Conservation (phyloP, 2,113 vertebrate species). For the Cairina moschata region DNA sequence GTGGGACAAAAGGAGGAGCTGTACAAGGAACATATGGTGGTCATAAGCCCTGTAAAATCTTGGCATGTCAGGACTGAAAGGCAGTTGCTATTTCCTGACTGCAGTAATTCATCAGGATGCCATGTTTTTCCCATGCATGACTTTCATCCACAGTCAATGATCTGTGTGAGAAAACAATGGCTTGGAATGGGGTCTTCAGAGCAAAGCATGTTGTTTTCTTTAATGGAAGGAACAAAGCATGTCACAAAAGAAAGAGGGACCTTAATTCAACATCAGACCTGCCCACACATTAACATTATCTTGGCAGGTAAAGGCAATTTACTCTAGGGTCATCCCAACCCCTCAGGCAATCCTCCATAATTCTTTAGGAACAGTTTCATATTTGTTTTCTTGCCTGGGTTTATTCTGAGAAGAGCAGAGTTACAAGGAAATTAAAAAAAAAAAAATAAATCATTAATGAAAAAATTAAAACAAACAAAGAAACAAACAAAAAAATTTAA, state of each 20-base stretch:
- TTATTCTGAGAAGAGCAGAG: background rate
- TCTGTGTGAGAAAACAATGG: background rate
- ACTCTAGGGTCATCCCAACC: background rate
- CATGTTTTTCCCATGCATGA: background rate
- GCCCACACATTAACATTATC: background rate
- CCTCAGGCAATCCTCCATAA: background rate
- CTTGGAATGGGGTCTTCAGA: background rate
- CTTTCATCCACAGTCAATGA: background rate
- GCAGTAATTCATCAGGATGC: background rate
- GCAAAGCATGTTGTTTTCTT: background rate
- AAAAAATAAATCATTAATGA: too few species aligned
- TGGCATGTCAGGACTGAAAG: background rate
- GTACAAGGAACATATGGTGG: background rate
- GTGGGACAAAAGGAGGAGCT: background rate
- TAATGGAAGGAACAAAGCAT: background rate
- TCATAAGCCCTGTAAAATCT: background rate
- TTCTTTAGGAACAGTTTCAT: background rate
- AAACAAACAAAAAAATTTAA: too few species aligned
- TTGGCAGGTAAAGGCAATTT: background rate
- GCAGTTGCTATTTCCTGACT: background rate
- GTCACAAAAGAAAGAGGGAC: background rate
- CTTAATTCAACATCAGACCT: background rate
- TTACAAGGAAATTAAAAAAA: background rate
- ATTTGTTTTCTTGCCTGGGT: background rate
- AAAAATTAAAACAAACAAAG: too few species aligned